Evolutionary conservation across 2,888 invertebrate genomes (phyloP), one percentile per base, ranked within the genome.

Genomic region (Tromatobia lineatoria): DNA sequence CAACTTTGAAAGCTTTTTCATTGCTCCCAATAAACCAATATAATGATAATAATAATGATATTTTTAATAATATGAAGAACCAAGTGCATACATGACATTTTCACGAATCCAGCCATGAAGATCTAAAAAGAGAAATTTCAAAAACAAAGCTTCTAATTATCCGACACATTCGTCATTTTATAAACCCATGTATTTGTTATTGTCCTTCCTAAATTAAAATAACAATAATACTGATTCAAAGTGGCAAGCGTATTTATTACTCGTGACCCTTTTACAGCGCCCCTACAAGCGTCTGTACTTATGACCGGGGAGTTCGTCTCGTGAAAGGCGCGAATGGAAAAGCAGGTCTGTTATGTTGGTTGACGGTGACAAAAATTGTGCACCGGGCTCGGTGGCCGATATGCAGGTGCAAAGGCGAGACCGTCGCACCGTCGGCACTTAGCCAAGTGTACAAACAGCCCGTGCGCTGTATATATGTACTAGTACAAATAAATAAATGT

Each of bases 401-500:
- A 42, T 10, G 78, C 78, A 78, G 78, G 78, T 78, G 78, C 70
- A 70, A 61, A 50, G 47, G 34, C 50, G 25, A 50, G 38, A 50
- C 8, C 34, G 38, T 38, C 38, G 38, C 66, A 47, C 47, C 66
- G 66, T 25, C 18, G 52, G 34, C 47, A 47, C 61, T 47, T 74
- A 52, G 64, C 64, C 42, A 66, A 76, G 52, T 64, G 64, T 23
- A 52, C 75, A 52, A 75, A 52, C 61, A 66, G 66, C 75, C 20
- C 23, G 38, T 10, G 34, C 15, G 7, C 4, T 13, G 23, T 47
- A 23, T 23, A 38, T 66, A 52, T n/a, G 67, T 3, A 25, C 59
- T 64, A 13, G 18, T 64, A 64, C 64, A 71, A 64, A 71, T 71
- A 66, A 79, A 80, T 80, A 80, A 80, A 80, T 69, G 80, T 80